These are phyloP conservation scores for Rhinopithecus roxellana DNA, from an alignment of 2,113 vertebrate species.

Conservation along the genomic window DNA sequence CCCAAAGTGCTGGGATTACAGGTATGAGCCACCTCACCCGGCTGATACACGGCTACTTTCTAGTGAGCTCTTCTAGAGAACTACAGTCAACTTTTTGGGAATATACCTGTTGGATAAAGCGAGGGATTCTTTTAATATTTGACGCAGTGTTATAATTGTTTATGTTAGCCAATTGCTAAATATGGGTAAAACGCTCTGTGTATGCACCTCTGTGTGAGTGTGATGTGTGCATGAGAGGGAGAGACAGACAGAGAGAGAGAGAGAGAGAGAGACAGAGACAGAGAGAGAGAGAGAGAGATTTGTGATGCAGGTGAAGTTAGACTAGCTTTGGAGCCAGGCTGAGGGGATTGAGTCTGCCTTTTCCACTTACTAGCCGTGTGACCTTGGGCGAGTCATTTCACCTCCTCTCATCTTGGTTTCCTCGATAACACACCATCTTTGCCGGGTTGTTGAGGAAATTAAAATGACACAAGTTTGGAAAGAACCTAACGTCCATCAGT, in stretches of 20 bases:
- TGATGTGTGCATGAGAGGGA: neutral
- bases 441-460: accelerated
- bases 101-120: neutral
- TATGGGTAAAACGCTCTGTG: neutral
- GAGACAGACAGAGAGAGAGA: no score
- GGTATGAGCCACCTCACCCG: neutral
- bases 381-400: neutral
- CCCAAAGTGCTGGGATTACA: neutral
- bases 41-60: accelerated
- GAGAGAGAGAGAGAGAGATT: neutral
- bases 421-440: accelerated
- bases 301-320: neutral
- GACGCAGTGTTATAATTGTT: neutral
- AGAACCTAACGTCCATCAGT: accelerated
- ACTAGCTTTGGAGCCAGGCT: neutral
- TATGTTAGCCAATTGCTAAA: neutral
- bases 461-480: accelerated
- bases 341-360: neutral
- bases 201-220: neutral
- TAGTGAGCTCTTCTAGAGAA: neutral
- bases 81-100: neutral
- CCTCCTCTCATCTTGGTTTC: neutral
- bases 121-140: neutral
- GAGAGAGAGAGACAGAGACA: neutral
- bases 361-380: accelerated